These are phyloP conservation scores for Lysiphlebus fabarum DNA, from an alignment of 1,140 invertebrate genomes.

Conservation along the genomic window DNA sequence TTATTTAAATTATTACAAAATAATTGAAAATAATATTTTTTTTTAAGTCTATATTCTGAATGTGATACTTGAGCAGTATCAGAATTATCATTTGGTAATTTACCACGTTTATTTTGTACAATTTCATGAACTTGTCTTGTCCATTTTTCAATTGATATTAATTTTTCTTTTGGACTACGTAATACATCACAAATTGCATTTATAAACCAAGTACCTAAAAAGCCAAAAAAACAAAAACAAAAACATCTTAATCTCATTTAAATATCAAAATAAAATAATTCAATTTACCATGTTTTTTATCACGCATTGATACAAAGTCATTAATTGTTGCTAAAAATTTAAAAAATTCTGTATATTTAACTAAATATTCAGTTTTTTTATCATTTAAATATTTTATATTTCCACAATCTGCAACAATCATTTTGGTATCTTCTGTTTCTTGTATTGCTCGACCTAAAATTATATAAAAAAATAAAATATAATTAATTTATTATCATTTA, in stretches of 20 bases:
- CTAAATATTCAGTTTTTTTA: not conserved
- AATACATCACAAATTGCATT: conserved; percentile 14
- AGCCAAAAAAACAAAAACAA: not conserved
- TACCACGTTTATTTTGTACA: not conserved
- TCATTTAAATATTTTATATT: not conserved
- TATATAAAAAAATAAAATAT: not conserved
- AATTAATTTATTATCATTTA: not conserved
- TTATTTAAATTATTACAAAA: too few relatives aligned
- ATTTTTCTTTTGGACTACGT: not conserved
- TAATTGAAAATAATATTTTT: too few relatives aligned
- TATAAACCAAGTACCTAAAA: conserved; percentile 17
- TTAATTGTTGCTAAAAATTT: conserved; percentile 15
- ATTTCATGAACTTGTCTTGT: conserved; percentile 1
- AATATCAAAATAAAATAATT: not conserved
- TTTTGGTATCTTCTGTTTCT: not conserved
- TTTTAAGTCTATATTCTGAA: too few relatives aligned
- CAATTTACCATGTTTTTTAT: conserved; percentile 7
- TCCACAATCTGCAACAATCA: not conserved
- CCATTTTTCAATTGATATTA: conserved; percentile 15
- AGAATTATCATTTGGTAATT: not conserved
- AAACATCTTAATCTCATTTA: too few relatives aligned
- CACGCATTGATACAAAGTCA: conserved; percentile 2
- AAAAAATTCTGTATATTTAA: not conserved
- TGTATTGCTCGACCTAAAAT: not conserved
- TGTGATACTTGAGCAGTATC: too few relatives aligned